phyloP scores from a whole-genome alignment of 1,140 invertebrate genomes.

The Hyposmocoma kahamanoa region DNA sequence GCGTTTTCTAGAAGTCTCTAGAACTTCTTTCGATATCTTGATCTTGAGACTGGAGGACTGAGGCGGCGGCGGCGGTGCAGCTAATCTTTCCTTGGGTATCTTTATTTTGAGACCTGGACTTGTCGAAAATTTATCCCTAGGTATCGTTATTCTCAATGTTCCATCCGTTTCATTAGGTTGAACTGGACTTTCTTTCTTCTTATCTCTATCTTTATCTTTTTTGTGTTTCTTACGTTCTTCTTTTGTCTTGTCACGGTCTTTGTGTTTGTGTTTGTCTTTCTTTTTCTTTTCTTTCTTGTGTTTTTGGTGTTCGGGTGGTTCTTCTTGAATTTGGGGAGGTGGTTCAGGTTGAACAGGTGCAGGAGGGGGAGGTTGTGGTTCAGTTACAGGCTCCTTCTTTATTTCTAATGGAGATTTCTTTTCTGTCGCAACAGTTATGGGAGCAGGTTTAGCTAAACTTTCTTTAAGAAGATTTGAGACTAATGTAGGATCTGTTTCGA shows the following conservation, averaged over 20 bases:
- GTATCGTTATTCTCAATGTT: constrained; percentile 59
- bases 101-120: constrained; percentile 67
- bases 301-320: constrained; percentile 46
- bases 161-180: constrained; percentile 26
- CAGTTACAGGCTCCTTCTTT: constrained; percentile 37
- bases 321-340: constrained; percentile 18
- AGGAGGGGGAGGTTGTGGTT: constrained; percentile 11
- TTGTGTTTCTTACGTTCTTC: constrained; percentile 69
- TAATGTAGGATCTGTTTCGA: constrained; percentile 65
- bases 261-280: constrained; percentile 73
- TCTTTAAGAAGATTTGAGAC: constrained; percentile 69
- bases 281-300: constrained; percentile 71
- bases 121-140: constrained; percentile 47
- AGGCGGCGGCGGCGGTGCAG: constrained; percentile 58
- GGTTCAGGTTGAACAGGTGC: constrained; percentile 17
- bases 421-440: constrained; percentile 51
- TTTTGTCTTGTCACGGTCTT: constrained; percentile 64
- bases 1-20: constrained; percentile 58
- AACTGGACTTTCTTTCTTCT: constrained; percentile 35
- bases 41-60: constrained; percentile 56
- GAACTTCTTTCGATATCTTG: constrained; percentile 66
- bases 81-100: constrained; percentile 65
- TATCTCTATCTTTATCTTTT: constrained; percentile 60
- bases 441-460: constrained; percentile 55
- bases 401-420: constrained; percentile 44